These are phyloP conservation scores for Morinoia aosen DNA, from an alignment of 2,888 invertebrate genomes.

Conservation along the genomic window DNA sequence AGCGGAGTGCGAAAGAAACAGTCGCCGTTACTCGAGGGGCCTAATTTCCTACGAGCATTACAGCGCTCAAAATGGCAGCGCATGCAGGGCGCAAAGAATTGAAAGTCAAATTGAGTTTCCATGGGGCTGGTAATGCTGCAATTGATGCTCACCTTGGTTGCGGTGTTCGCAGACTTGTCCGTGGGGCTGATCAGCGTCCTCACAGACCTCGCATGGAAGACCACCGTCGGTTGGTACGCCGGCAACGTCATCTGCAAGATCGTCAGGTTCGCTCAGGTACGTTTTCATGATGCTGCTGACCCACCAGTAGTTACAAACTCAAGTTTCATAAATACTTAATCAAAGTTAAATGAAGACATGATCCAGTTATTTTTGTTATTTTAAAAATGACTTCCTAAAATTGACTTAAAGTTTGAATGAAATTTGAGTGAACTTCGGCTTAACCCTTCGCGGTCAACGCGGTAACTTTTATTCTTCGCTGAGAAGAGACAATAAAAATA, in stretches of 20 bases:
- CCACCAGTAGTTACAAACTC: not conserved
- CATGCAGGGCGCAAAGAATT: not conserved
- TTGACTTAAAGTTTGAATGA: too few species aligned
- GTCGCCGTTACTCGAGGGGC: not conserved
- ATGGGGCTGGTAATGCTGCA: not conserved
- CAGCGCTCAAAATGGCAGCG: not conserved
- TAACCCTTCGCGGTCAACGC: too few species aligned
- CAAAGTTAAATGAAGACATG: too few species aligned
- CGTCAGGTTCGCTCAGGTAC: constrained; percentile 85
- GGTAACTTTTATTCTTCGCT: too few species aligned
- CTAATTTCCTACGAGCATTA: not conserved
- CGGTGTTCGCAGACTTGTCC: constrained; percentile 80
- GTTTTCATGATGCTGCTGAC: not conserved
- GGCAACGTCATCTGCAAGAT: constrained; percentile 90
- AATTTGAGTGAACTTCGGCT: too few species aligned
- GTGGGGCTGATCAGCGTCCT: constrained; percentile 90
- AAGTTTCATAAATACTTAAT: not conserved
- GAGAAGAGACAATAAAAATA: too few species aligned
- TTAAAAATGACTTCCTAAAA: too few species aligned
- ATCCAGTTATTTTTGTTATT: too few species aligned
- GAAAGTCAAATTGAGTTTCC: not conserved
- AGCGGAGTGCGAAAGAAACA: not conserved
- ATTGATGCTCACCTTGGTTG: not conserved
- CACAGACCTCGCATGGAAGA: constrained; percentile 90
- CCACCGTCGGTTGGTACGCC: constrained; percentile 90